phyloP scores from a whole-genome alignment of 1,140 invertebrate genomes.

The Lasioglossum albipes region DNA sequence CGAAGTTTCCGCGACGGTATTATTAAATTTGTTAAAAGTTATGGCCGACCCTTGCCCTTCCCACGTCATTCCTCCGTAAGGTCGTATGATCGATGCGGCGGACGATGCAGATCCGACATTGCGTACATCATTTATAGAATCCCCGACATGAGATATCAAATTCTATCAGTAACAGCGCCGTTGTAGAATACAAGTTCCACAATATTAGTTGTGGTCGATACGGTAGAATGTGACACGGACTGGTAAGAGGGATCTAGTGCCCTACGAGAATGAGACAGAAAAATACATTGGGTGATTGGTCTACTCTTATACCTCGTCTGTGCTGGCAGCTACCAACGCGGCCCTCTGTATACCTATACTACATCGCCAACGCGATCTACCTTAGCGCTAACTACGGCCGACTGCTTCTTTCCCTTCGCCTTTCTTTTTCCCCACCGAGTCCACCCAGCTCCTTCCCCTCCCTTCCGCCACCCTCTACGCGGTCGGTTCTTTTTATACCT shows the following conservation, averaged over 20 bases:
- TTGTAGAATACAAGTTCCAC: too few species aligned
- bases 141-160: too few species aligned
- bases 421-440: not conserved
- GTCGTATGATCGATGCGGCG: slow-evolving; percentile 12
- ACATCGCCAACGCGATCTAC: slow-evolving; percentile 58
- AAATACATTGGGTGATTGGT: too few species aligned
- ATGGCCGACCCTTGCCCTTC: slow-evolving; percentile 26
- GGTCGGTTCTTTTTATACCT: slow-evolving; percentile 22
- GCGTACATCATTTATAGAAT: too few species aligned
- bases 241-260: too few species aligned
- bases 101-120: not conserved
- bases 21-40: slow-evolving; percentile 64
- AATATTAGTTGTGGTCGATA: too few species aligned
- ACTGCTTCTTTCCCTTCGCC: slow-evolving; percentile 29
- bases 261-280: too few species aligned
- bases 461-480: not conserved
- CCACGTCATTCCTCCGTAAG: not conserved
- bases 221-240: too few species aligned
- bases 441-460: not conserved
- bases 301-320: too few species aligned
- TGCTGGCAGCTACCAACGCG: slow-evolving; percentile 26
- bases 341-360: too few species aligned
- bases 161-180: too few species aligned
- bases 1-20: slow-evolving; percentile 45
- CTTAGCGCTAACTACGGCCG: slow-evolving; percentile 62